Evolutionary conservation across 2,113 vertebrate species (phyloP), one percentile per base, ranked within the genome.

Genomic region (Ia io): DNA sequence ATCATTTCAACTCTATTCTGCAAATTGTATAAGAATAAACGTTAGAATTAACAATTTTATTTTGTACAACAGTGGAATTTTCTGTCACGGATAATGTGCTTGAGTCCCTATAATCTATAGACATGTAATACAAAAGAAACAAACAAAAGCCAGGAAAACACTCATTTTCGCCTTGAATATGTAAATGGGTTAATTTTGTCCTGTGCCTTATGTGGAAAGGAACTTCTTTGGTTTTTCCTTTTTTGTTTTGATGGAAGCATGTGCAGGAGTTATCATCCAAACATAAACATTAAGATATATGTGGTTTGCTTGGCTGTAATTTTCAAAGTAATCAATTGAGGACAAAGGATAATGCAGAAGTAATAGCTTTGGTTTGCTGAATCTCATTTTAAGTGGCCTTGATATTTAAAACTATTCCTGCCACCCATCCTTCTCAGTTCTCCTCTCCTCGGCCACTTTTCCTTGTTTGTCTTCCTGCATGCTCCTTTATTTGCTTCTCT

Each of bases 191-290:
- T 99, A 98, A 97, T 99, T 99, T 99, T 99, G 99, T 99, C 99
- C 99, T 99, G 99, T 99, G 99, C 99, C 99, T 99, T 99, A 99
- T 96, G 98, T 99, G 99, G 98, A 99, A 99, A 99, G 98, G 98
- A 98, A 98, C 98, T 98, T 92, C 30, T 88, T 98, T 98, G 97
- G 86, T 98, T 98, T 95, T 93, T 83, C 49, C 70, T 65, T 56
- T 88, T 70, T 69, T 70, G 83, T 96, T 97, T 93, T 96, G 98
- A 97, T 98, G 98, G 98, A 98, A 98, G 98, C 98, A 97, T 97
- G 98, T 98, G 98, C 98, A 98, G 98, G 98, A 98, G 98, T 96
- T 95, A 56, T 97, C 97, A 97, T 97, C 97, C 96, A 79, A 69
- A 96, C 83, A 74, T 93, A 95, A 92, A 88, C 97, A 86, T 97